phyloP scores from a whole-genome alignment of 1,140 invertebrate genomes.

The Parapsyche elsis region DNA sequence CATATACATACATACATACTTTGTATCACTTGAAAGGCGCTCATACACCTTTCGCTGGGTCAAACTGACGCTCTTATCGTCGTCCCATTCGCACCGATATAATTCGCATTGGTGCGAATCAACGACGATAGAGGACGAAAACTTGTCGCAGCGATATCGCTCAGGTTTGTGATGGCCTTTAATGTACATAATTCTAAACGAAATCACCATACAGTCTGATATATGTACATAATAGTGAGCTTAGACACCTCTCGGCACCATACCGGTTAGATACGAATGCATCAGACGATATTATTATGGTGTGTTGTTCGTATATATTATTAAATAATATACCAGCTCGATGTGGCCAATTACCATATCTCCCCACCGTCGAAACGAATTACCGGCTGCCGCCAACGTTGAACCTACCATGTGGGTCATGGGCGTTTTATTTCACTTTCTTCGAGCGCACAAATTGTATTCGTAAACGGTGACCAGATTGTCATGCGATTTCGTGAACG shows the following conservation, averaged over 20 bases:
- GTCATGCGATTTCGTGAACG: not conserved
- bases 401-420: slow-evolving; percentile 23
- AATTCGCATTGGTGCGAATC: too few relatives aligned
- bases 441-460: not conserved
- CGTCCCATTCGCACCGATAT: too few relatives aligned
- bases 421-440: slow-evolving; percentile 11
- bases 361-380: not conserved
- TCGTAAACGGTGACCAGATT: not conserved
- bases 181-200: too few relatives aligned
- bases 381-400: not conserved
- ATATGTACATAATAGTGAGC: not conserved
- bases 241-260: not conserved
- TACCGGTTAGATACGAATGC: slow-evolving; percentile 3
- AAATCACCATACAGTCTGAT: too few relatives aligned
- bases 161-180: too few relatives aligned
- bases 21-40: too few relatives aligned
- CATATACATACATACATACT: too few relatives aligned
- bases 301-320: not conserved
- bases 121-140: too few relatives aligned
- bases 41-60: too few relatives aligned
- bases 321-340: not conserved
- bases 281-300: not conserved
- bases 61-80: too few relatives aligned
- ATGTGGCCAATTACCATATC: slow-evolving; percentile 9
- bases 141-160: too few relatives aligned